Conservation (phyloP, 2,797 vertebrate genomes). For the Picus viridis region DNA sequence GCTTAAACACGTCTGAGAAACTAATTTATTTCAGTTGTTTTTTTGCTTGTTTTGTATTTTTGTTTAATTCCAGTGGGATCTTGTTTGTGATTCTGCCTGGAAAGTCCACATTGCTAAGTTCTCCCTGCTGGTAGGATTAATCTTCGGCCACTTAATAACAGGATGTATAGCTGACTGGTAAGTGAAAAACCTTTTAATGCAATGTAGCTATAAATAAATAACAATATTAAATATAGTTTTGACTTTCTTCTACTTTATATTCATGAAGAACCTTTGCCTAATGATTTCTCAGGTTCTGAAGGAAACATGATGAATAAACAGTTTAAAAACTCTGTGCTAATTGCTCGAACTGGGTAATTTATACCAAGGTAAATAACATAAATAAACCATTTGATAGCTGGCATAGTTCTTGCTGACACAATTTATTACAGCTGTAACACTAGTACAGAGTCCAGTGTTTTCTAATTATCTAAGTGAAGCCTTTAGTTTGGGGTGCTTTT, state of each 20-base stretch:
- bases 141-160: constrained; percentile 96
- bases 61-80: constrained; percentile 88
- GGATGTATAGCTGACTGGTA: constrained; percentile 97
- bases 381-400: background rate
- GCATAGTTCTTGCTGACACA: background rate
- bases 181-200: constrained; percentile 67
- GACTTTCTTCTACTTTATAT: background rate
- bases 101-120: constrained; percentile 98
- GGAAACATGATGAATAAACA: background rate
- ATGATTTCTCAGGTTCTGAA: background rate
- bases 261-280: background rate
- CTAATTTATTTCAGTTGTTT: constrained; percentile 21
- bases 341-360: background rate
- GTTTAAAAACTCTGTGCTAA: background rate
- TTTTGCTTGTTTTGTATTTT: background rate
- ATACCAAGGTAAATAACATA: background rate
- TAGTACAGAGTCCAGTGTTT: constrained; percentile 14
- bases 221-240: background rate
- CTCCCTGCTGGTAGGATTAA: constrained; percentile 95
- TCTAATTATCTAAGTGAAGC: background rate
- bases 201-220: background rate
- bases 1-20: background rate
- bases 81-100: constrained; percentile 93
- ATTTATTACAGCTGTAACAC: background rate
- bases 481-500: background rate